phyloP scores from a whole-genome alignment of 2,888 invertebrate genomes.

The Ametastegia equiseti region DNA sequence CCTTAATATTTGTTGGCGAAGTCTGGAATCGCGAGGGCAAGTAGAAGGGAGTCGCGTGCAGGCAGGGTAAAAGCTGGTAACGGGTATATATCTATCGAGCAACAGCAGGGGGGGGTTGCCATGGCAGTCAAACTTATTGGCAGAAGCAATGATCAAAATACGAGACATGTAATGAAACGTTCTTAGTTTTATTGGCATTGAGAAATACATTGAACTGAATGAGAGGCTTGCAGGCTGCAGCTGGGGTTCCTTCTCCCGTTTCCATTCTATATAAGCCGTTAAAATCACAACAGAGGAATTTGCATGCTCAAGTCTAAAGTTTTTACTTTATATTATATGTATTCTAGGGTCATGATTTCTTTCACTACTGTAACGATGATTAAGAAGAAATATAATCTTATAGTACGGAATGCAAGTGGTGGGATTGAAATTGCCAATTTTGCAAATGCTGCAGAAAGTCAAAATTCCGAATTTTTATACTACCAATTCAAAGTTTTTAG shows the following conservation, averaged over 20 bases:
- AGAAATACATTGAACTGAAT: conserved; percentile 47
- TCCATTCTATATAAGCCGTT: neutral
- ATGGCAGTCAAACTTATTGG: conserved; percentile 64
- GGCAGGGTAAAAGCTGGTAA: conserved; percentile 27
- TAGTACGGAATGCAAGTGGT: too few relatives aligned
- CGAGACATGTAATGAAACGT: conserved; percentile 72
- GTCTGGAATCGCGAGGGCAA: conserved; percentile 36
- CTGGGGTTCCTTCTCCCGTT: neutral
- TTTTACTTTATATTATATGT: neutral
- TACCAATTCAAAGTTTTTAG: too few relatives aligned
- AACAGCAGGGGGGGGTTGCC: conserved; percentile 69
- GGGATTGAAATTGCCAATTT: too few relatives aligned
- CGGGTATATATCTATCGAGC: conserved; percentile 21
- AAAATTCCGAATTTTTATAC: too few relatives aligned
- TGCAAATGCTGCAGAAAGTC: too few relatives aligned
- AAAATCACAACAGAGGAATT: conserved; percentile 6
- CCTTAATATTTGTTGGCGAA: conserved; percentile 71
- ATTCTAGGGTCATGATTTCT: too few relatives aligned
- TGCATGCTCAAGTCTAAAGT: neutral
- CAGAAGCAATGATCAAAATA: conserved; percentile 61
- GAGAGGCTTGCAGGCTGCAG: conserved; percentile 28
- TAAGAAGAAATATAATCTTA: too few relatives aligned
- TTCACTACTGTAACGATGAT: too few relatives aligned
- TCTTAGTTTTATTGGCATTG: conserved; percentile 67
- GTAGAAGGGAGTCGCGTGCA: conserved; percentile 46